Conservation (phyloP, 1,140 invertebrate genomes). For the Neodiprion pinetum region DNA sequence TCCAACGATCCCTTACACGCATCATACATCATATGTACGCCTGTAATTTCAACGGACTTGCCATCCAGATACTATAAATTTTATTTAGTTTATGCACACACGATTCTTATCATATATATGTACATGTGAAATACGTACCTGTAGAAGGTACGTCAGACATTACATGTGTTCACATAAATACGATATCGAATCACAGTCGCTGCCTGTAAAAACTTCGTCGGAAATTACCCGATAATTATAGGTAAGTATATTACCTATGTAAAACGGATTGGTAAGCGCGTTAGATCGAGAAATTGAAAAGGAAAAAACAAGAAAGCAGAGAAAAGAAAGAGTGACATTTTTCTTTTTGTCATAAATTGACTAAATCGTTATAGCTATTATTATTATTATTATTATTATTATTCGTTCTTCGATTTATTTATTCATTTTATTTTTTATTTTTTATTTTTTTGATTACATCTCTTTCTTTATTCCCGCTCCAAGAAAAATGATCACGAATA, state of each 20-base stretch:
- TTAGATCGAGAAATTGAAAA: neutral
- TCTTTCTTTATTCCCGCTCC: neutral
- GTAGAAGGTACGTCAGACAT: neutral
- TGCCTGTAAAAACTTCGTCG: neutral
- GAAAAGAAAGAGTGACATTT: neutral
- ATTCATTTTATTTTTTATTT: too few species aligned
- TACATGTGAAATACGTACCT: neutral
- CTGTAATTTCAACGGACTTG: neutral
- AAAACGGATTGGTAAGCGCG: neutral
- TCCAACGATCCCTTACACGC: too few species aligned
- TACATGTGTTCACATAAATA: neutral
- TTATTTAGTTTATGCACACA: neutral
- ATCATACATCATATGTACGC: too few species aligned
- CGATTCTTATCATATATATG: neutral
- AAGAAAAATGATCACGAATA: neutral
- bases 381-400: neutral
- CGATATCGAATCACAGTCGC: neutral
- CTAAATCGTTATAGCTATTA: slow-evolving; percentile 39
- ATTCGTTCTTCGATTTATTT: too few species aligned
- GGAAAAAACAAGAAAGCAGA: neutral
- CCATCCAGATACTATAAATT: neutral
- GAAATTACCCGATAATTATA: neutral
- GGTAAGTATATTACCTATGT: neutral
- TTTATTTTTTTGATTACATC: too few species aligned
- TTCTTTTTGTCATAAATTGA: neutral